Evolutionary conservation across 2,888 invertebrate species (phyloP), one percentile per base, ranked within the genome.

Genomic region (Fragum whitleyi): DNA sequence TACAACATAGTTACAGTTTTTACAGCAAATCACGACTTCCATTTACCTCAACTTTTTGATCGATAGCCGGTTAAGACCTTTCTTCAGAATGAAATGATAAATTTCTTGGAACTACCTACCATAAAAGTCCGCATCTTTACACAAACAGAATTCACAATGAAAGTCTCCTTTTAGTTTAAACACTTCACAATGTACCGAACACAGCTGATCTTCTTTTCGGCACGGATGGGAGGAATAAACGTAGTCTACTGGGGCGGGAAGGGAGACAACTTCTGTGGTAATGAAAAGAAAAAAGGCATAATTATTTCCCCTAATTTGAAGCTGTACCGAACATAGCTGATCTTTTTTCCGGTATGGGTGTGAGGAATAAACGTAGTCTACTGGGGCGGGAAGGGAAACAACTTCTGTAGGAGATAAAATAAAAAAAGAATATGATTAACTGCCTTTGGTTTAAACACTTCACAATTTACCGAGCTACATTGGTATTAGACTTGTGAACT

Each of bases 321-420:
- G n/a, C n/a, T 79, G 77, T 2, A 82, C 75, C 1, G 80, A 80
- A 73, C 88, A 88, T 42, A 79, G 79, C 29, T 69, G 74, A 53
- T 87, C 86, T 3, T 83, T 74, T 0, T 77, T 74, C 14, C 82
- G 74, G 68, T 87, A 88, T 0, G 88, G 88, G 36, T 86, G 83
- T 2, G 71, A 62, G 9, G 82, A 80, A 19, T 82, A 82, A 2
- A 80, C 57, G 55, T 85, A 85, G 39, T 85, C 85, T 23, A 74
- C 67, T 19, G 75, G 19, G n/a, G 55, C 32, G 29, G 70, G 21
- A 55, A 36, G 36, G 55, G 70, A 55, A 16, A 29, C 36, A 53
- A 65, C 42, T 65, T 42, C 65, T 65, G 65, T 57, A 16, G 3
- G 47, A 19, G 14, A 39, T 5, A 47, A 47, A 36, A 3, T 6